Conservation (phyloP, 2,113 vertebrate genomes). For the Gnathonemus echidnorhynchus region DNA sequence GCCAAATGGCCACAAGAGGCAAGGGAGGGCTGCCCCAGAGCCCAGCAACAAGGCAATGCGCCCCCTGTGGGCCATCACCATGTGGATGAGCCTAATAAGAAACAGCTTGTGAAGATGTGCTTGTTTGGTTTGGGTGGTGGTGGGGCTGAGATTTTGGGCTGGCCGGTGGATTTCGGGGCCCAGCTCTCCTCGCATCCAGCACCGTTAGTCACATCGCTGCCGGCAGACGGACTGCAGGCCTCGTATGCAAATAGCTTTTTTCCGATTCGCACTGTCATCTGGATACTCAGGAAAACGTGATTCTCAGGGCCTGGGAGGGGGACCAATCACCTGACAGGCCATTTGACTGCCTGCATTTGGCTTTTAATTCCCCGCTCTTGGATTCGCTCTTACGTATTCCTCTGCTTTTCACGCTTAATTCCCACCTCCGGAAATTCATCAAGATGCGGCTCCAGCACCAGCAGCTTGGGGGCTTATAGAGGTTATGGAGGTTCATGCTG, state of each 20-base stretch:
- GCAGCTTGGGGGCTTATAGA: neutral
- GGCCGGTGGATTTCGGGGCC: neutral
- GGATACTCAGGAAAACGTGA: neutral
- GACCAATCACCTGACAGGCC: neutral
- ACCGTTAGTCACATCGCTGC: neutral
- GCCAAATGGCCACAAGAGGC: neutral
- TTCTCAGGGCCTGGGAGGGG: no score
- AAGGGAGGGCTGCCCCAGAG: neutral
- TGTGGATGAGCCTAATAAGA: neutral
- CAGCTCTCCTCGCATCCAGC: neutral
- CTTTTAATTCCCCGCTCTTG: neutral
- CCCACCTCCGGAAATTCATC: slow-evolving; percentile 7
- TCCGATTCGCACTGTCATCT: neutral
- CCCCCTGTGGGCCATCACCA: neutral
- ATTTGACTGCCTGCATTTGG: neutral
- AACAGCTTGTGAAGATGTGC: neutral
- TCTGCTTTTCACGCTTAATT: neutral
- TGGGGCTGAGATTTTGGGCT: neutral
- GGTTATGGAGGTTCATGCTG: neutral
- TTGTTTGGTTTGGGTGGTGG: neutral
- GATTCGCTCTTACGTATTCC: neutral
- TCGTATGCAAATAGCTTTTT: neutral
- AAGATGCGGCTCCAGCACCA: neutral
- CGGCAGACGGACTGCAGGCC: neutral
- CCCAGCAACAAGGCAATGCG: neutral